Conservation (phyloP, 2,797 vertebrate species). For the Chanos chanos region DNA sequence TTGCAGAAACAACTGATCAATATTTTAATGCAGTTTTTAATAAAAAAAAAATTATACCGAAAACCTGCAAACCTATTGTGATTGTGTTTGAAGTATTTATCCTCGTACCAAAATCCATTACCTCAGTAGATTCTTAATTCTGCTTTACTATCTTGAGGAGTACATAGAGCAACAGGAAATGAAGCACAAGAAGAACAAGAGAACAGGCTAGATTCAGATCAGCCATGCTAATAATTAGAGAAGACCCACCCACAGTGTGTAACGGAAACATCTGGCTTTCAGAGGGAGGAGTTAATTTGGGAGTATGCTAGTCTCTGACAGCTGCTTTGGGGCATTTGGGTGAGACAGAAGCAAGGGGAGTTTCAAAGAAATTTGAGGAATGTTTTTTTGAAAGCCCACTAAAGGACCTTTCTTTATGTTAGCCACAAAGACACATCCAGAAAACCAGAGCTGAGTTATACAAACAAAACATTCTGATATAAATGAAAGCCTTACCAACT, state of each 20-base stretch:
- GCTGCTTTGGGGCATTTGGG: constrained; percentile 8
- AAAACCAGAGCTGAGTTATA: neutral
- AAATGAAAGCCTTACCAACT: constrained; percentile 11
- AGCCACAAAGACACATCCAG: neutral
- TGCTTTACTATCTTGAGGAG: no score
- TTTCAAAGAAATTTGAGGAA: constrained; percentile 13
- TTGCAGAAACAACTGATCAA: constrained; percentile 47
- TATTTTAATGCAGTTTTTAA: constrained; percentile 71
- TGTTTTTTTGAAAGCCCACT: constrained; percentile 18
- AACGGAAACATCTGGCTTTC: no score
- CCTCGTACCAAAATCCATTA: no score
- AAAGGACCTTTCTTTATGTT: constrained; percentile 13
- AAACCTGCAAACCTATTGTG: constrained; percentile 15
- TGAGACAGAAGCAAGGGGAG: neutral
- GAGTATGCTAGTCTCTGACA: neutral
- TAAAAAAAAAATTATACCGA: constrained; percentile 64
- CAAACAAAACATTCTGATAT: no score
- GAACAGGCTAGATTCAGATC: no score
- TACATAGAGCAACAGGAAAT: no score
- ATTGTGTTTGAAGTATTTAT: neutral
- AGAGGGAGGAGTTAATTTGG: neutral
- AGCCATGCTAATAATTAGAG: no score
- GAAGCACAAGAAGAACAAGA: no score
- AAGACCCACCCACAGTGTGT: no score
- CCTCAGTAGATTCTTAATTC: no score